phyloP scores from a whole-genome alignment of 2,113 vertebrate species.

The Cochlearius cochlearius region DNA sequence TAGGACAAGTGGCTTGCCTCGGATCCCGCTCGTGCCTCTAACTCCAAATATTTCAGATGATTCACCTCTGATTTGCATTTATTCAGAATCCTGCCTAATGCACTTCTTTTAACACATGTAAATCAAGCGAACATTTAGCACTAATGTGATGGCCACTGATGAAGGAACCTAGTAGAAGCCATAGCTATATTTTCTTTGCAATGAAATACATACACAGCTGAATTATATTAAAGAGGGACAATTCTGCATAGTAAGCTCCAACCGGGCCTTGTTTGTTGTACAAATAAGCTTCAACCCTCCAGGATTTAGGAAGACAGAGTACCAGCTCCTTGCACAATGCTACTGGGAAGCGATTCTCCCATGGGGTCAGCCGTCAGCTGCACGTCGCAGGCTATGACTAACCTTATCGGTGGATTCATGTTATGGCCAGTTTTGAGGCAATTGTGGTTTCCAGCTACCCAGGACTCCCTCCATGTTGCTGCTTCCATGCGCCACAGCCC shows the following conservation, averaged over 20 bases:
- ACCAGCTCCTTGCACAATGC: not conserved
- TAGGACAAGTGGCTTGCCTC: slow-evolving; percentile 19
- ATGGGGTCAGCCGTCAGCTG: not conserved
- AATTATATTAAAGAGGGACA: not conserved
- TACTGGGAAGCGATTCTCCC: slow-evolving; percentile 1
- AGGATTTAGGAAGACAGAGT: not conserved
- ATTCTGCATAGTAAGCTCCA: not conserved
- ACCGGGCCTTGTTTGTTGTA: slow-evolving; percentile 1
- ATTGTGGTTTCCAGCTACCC: not conserved
- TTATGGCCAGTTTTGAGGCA: not conserved
- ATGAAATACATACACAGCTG: not conserved
- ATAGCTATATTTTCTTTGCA: not conserved
- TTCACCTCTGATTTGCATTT: not conserved
- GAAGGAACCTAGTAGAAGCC: not conserved
- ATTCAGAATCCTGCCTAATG: not conserved
- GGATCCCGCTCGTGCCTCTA: not conserved
- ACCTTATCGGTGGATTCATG: not conserved
- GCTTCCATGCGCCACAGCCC: not conserved
- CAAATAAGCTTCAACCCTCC: slow-evolving; percentile 21
- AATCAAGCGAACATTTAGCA: not conserved
- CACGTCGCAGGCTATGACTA: not conserved
- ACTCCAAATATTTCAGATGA: not conserved
- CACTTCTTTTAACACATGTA: not conserved
- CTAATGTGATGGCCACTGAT: not conserved
- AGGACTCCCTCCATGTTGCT: not conserved